Base-by-base conservation (phyloP, 2,888 invertebrate species). In the Limulus polyphemus region DNA sequence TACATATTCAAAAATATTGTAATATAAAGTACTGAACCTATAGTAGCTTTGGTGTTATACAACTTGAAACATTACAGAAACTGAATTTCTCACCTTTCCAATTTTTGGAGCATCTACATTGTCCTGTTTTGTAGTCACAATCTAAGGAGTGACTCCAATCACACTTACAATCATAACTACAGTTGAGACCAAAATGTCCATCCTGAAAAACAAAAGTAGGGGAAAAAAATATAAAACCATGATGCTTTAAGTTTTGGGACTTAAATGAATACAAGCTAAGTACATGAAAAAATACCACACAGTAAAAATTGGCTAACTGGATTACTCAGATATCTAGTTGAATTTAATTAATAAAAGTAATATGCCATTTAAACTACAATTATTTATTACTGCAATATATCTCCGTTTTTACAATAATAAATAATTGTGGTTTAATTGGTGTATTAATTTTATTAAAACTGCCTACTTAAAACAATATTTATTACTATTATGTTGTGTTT, bases 41-140 rank as follows among this genome's bases (percentile, higher is more conserved):
- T 32, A 32, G 7, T 32, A 32, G 32, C 32, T 32, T 32, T 32
- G 32, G 32, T 32, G 32, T 32, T 32, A 32, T 32, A 32, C 3
- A 32, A 32, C 32, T 32, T 32, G 32, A 32, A 32, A 32, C 7
- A 32, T 32, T 32, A 32, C 1, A 32, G 32, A 32, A 32, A 32
- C 7, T 48, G 12, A 46, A 32, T 55, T 52, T 32, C 32, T 17
- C 32, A 68, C 65, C 61, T 51, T 63, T 64, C 60, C 61, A 67
- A 49, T 56, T 60, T 51, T 62, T 54, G 13, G 62, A 55, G 79
- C 92, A 93, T 69, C 82, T 78, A 76, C 97, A 98, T 70, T 82
- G 81, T 7, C 98, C 98, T 62, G 87, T 88, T 62, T 84, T 81
- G 69, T 88, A 83, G 77, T 94, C 85, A 75, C 95, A 95, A 67